Evolutionary conservation across 2,113 vertebrate species (phyloP).

Genomic region (Petaurus breviceps): DNA sequence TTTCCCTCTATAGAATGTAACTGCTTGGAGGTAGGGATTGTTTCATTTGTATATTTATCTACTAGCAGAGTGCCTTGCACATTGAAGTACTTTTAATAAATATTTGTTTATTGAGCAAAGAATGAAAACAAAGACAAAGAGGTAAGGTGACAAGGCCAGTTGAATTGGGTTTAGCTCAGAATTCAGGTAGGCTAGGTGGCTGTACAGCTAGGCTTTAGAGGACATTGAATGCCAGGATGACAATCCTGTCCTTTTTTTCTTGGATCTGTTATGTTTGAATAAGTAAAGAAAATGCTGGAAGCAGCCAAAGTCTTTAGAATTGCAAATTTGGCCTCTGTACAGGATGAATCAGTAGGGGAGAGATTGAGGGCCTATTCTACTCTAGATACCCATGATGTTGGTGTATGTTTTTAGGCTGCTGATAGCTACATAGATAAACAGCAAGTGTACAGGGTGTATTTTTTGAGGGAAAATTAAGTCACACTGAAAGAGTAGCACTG

Average conservation of each 20-base stretch:
- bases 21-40: background rate
- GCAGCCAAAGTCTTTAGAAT: background rate
- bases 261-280: background rate
- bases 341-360: background rate
- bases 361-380: background rate
- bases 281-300: background rate
- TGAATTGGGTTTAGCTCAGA: background rate
- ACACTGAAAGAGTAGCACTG: background rate
- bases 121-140: background rate
- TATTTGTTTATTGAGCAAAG: background rate
- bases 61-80: background rate
- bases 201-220: background rate
- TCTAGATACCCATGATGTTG: background rate
- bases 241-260: background rate
- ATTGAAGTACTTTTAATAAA: background rate
- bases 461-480: background rate
- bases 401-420: background rate
- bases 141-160: background rate
- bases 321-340: background rate
- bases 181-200: background rate
- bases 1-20: background rate
- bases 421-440: background rate
- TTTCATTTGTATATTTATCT: background rate
- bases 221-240: background rate
- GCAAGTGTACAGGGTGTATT: background rate